Evolutionary conservation across 2,113 vertebrate species (phyloP).

Genomic region (Leiothrix lutea): DNA sequence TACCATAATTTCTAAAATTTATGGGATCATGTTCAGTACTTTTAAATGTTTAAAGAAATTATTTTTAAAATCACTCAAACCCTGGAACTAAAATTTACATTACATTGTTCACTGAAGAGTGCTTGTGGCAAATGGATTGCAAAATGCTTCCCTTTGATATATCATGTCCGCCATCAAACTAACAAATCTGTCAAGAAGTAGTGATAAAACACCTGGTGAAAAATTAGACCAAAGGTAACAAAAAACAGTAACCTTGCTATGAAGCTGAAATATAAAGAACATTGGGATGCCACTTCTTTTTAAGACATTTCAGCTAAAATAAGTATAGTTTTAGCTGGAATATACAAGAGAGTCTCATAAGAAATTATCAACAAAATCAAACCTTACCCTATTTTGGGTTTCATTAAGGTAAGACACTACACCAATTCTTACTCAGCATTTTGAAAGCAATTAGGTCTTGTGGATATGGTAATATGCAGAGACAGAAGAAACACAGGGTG

Average conservation of each 20-base stretch:
- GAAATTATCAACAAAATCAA: not conserved
- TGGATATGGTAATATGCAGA: not conserved
- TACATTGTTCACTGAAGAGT: not conserved
- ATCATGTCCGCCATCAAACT: not conserved
- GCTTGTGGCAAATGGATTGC: not conserved
- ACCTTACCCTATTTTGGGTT: not conserved
- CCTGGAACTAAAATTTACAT: not conserved
- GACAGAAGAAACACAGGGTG: not conserved
- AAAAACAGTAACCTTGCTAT: not conserved
- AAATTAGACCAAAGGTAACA: not conserved
- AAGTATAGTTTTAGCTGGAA: not conserved
- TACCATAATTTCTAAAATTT: not conserved
- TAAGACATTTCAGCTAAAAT: not conserved
- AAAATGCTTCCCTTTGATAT: not conserved
- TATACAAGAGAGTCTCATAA: not conserved
- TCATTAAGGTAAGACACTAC: not conserved
- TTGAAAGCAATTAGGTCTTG: not conserved
- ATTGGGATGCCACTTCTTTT: not conserved
- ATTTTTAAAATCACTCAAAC: not conserved
- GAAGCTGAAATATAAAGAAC: not conserved
- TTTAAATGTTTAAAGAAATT: not conserved
- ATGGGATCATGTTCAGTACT: not conserved
- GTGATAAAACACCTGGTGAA: not conserved
- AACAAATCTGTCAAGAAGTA: not conserved
- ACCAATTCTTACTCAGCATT: not conserved